Base-by-base conservation (phyloP, 2,113 vertebrate species). In the Condylura cristata region DNA sequence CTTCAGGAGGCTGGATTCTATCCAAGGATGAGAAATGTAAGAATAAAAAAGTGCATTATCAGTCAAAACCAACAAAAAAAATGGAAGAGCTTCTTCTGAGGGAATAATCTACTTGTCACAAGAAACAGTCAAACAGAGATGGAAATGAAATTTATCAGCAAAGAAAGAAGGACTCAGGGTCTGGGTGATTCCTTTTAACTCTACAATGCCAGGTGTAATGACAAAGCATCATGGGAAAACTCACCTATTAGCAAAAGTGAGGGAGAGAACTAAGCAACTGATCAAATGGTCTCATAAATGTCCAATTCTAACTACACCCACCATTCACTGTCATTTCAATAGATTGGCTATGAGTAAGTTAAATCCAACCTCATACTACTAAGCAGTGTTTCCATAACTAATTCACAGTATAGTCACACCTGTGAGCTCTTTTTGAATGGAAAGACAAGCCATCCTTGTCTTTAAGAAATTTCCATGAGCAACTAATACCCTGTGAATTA, bases 141-240 rank as follows among this genome's bases (percentile, higher is more conserved):
- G 48, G 46, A 75, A 92, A 72, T 39, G 41, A 0, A 16, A 71
- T 9, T 39, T 1, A 8, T 32, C 26, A 14, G 8, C 11, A 58
- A 70, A 3, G 3, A 26, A 1, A 28, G 83, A 53, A 86, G 20
- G 46, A 48, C n/a, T 63, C 24, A 4, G 0, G 61, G 28, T 12
- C 53, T 28, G 13, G 12, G n/a, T 37, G 18, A 30, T 39, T 58
- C 58, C 72, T 94, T 46, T 79, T 63, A 48, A 61, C 1, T 12
- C 28, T 72, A 84, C 8, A 34, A 82, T 39, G 46, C 3, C 20
- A 28, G 46, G 30, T 6, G 18, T 24, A 34, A 76, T 58, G 93
- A 94, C 65, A 96, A 28, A 84, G 83, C n/a, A 66, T 10, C n/a
- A 48, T 48, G 79, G 81, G 71, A 9, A 71, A 93, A 97, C n/a